Base-by-base conservation (phyloP, 2,113 vertebrate species). In the Dipodomys spectabilis region DNA sequence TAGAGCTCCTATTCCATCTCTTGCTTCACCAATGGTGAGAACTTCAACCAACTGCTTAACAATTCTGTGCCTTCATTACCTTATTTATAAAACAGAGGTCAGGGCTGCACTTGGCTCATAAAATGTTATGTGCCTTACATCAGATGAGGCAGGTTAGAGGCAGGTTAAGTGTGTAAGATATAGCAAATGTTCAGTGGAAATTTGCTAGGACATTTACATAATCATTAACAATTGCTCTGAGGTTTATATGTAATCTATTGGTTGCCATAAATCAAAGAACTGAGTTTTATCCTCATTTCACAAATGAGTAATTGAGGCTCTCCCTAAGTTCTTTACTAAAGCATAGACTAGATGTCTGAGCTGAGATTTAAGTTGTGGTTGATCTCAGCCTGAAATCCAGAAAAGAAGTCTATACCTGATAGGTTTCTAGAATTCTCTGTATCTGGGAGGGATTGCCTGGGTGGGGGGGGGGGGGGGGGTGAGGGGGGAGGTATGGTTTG, bases 401-500 rank as follows among this genome's bases (percentile, higher is more conserved):
- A 4, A 2, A 4, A 2, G 20, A 69, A 7, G 12, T n/a, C 57
- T 78, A 2, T 2, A 35, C 45, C 35, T 73, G 20, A n/a, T 79
- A 69, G 25, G n/a, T 28, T 71, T 90, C 20, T 57, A 68, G 11
- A 69, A 74, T 68, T 89, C 85, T 45, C 2, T 69, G 39, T 39
- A 5, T 39, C 39, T 39, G 39, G 39, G 39, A 39, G 39, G 39
- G 5, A 39, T 39, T 2, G 9, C 53, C 9, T 1, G 15, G 49
- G 53, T 0, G 16, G 53, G 49, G 5, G 49, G 5, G 25, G 20
- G 1, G 6, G 3, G 0, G 82, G 7, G 6, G 39, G 39, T 5
- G 39, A 39, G 39, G 5, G 39, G 39, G 39, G 5, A 39, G 39
- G 39, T 39, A 39, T 39, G 39, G 39, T 39, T 39, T 83, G 13